These are phyloP conservation scores for Cordilura impudica DNA, from an alignment of 2,888 invertebrate genomes.

Conservation along the genomic window DNA sequence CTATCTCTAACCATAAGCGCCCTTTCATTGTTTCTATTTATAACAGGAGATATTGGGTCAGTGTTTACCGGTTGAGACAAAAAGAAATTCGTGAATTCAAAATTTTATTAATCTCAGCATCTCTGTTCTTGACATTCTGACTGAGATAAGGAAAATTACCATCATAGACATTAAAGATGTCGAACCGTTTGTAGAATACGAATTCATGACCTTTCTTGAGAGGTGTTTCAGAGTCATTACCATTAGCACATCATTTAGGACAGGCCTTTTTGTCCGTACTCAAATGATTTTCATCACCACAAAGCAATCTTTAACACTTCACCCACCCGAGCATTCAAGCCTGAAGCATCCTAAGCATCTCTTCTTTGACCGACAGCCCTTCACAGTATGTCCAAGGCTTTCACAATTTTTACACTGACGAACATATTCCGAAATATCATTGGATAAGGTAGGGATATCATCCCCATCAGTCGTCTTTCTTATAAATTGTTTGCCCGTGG, in stretches of 20 bases:
- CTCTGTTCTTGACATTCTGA: neutral
- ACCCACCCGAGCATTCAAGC: no score
- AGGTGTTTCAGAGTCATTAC: neutral
- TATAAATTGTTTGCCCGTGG: no score
- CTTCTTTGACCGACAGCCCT: neutral
- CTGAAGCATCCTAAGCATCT: neutral
- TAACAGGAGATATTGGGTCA: neutral
- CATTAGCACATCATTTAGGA: neutral
- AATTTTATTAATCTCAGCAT: no score
- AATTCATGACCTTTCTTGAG: neutral
- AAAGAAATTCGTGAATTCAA: no score
- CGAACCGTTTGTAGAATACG: neutral
- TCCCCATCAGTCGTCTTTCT: neutral
- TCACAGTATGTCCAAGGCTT: constrained; percentile 3
- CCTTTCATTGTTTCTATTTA: neutral
- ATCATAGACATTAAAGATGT: no score
- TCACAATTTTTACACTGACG: no score
- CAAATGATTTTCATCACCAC: neutral
- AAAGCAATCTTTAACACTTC: neutral
- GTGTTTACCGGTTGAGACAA: no score
- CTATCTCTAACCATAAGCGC: no score
- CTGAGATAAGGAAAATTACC: neutral
- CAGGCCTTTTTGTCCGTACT: neutral
- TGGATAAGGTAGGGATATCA: neutral
- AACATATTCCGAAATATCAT: neutral